Percentiles rank a stretch among this genome's conserved stretches.
Evolutionary conservation across 2,797 vertebrate species (phyloP).

Genomic region (Pantherophis vulpinus): DNA sequence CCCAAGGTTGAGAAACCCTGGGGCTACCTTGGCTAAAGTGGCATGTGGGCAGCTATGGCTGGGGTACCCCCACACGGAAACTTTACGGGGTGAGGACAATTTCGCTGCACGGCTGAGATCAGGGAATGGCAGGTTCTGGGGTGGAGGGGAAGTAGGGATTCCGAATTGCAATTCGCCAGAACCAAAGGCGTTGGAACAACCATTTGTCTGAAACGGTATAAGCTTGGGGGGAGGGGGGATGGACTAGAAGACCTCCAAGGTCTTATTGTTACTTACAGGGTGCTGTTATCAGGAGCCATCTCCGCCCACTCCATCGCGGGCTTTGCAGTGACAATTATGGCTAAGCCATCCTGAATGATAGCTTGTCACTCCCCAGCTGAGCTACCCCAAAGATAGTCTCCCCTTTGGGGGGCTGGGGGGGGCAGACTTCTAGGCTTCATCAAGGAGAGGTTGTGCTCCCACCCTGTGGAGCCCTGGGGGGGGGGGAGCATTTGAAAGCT

Average conservation of each 20-base stretch:
- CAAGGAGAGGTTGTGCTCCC: not conserved
- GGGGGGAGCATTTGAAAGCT: not conserved
- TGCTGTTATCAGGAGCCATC: not conserved
- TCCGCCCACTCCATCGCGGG: not conserved
- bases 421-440: rapidly evolving
- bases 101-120: not conserved
- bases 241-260: too few species aligned
- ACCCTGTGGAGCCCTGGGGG: not conserved
- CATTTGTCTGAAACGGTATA: too few species aligned
- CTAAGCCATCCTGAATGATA: not conserved
- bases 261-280: not conserved
- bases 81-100: not conserved
- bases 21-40: too few species aligned
- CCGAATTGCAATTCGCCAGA: too few species aligned
- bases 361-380: too few species aligned
- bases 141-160: too few species aligned
- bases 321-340: not conserved
- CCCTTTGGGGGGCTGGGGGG: too few species aligned
- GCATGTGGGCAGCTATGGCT: not conserved
- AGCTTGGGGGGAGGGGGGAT: too few species aligned
- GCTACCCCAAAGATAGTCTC: too few species aligned
- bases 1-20: not conserved
- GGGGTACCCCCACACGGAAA: not conserved
- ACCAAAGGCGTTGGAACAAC: too few species aligned
- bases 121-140: not conserved